Evolutionary conservation across 2,888 invertebrate genomes (phyloP).

Genomic region (Linyphia triangularis): DNA sequence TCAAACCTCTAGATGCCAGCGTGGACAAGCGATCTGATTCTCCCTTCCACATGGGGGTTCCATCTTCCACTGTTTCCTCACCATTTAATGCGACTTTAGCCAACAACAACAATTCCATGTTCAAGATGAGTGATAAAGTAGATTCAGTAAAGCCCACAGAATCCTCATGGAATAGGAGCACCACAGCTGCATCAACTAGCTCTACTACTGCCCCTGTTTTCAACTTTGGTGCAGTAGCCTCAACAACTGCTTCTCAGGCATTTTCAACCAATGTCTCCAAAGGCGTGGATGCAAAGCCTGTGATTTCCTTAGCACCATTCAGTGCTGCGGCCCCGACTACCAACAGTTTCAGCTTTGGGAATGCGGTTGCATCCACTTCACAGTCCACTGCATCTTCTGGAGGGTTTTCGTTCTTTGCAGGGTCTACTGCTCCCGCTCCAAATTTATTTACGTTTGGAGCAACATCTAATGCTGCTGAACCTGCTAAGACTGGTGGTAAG

Average conservation of each 20-base stretch:
- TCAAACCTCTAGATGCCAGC: not conserved
- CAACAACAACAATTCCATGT: too few species aligned
- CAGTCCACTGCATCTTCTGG: conserved; percentile 31
- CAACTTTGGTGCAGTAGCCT: conserved; percentile 2
- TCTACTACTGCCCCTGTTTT: conserved; percentile 22
- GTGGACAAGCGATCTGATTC: not conserved
- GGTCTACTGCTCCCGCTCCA: not conserved
- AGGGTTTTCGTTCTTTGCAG: conserved; percentile 44
- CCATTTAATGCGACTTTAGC: conserved; percentile 2
- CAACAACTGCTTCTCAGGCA: not conserved
- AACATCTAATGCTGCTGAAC: conserved; percentile 19
- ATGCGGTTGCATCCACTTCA: not conserved
- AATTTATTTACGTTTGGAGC: conserved; percentile 47
- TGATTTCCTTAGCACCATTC: not conserved
- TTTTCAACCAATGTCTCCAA: not conserved
- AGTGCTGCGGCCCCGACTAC: conserved; percentile 24
- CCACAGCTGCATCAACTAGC: not conserved
- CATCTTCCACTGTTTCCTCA: conserved; percentile 10
- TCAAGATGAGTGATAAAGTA: conserved; percentile 21
- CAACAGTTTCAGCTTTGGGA: conserved; percentile 35
- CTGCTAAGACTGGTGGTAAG: conserved; percentile 51
- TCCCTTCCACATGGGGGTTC: not conserved
- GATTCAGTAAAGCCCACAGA: conserved; percentile 26
- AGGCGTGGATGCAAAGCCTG: conserved; percentile 6
- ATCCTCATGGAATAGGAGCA: not conserved